Percentiles rank a stretch among this genome's conserved stretches.
These are phyloP conservation scores for Zapornia atra DNA, from an alignment of 2,113 vertebrate species.

Conservation along the genomic window DNA sequence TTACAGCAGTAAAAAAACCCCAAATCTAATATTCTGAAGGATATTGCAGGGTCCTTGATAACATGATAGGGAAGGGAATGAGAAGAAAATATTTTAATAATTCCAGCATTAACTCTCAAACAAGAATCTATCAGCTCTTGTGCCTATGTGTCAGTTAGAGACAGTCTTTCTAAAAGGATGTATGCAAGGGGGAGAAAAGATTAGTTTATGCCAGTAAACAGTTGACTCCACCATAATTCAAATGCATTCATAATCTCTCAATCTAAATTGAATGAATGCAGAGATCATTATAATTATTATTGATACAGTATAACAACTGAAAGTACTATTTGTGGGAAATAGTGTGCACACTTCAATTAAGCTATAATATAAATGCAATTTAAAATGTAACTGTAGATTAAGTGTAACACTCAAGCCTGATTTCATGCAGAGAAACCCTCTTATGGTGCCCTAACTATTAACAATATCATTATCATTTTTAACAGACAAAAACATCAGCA, in stretches of 20 bases:
- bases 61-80: background rate
- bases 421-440: constrained; percentile 27
- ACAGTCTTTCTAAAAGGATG: background rate
- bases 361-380: constrained; percentile 54
- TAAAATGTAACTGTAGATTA: constrained; percentile 52
- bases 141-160: background rate
- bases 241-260: background rate
- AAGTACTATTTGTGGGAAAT: constrained; percentile 38
- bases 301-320: constrained; percentile 7
- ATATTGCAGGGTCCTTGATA: background rate
- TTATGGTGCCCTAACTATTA: constrained; percentile 6
- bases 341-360: constrained; percentile 46
- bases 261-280: constrained; percentile 2
- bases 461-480: background rate
- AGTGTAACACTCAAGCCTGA: constrained; percentile 45
- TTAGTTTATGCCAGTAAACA: background rate
- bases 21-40: background rate
- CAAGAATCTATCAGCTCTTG: background rate
- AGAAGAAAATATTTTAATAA: background rate
- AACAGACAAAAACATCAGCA: background rate
- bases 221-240: background rate
- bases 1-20: background rate
- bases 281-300: constrained; percentile 18
- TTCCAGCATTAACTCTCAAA: background rate
- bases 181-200: background rate